Evolutionary conservation across 2,797 vertebrate genomes (phyloP), one percentile per base, ranked within the genome.

Genomic region (Zonotrichia albicollis): DNA sequence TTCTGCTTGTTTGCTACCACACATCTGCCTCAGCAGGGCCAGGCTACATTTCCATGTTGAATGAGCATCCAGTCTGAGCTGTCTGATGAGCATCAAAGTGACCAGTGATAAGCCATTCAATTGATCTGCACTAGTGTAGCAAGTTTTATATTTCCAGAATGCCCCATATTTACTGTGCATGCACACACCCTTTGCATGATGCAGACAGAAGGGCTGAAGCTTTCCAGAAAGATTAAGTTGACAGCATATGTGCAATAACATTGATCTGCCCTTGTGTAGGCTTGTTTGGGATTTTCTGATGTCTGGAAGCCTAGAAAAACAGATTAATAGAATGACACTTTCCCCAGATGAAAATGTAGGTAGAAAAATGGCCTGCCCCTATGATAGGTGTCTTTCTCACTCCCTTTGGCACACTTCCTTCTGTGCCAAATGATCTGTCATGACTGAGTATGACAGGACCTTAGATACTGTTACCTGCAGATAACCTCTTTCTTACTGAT

Each of bases 141-240:
- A 75, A 79, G 55, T 23, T 46, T 82, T 81, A 42, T 60, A 21
- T 58, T 48, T 73, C 51, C 74, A 87, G 80, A 58, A 64, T 38
- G 64, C 48, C 86, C 36, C 64, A 67, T 64, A 82, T 87, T 70
- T 78, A 32, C 36, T 64, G n/a, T 60, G n/a, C 16, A 0, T 17
- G n/a, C 67, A 73, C 43, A 48, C 40, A 22, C 48, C 16, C 34
- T 73, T 89, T 51, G 45, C 13, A 6, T 42, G 22, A 67, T 73
- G 67, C 81, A 92, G 71, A 53, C 64, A 90, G 67, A 90, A 87
- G 23, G 36, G 75, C 26, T 92, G 89, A 82, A 90, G 85, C 85
- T 85, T 94, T 83, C 36, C 85, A 60, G 55, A 87, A 70, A 89
- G 67, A 73, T 89, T 51, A 76, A 66, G 77, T 20, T 93, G 71